Percentiles rank a stretch among this genome's conserved stretches.
phyloP scores from a whole-genome alignment of 2,113 vertebrate genomes.

The Upupa epops region DNA sequence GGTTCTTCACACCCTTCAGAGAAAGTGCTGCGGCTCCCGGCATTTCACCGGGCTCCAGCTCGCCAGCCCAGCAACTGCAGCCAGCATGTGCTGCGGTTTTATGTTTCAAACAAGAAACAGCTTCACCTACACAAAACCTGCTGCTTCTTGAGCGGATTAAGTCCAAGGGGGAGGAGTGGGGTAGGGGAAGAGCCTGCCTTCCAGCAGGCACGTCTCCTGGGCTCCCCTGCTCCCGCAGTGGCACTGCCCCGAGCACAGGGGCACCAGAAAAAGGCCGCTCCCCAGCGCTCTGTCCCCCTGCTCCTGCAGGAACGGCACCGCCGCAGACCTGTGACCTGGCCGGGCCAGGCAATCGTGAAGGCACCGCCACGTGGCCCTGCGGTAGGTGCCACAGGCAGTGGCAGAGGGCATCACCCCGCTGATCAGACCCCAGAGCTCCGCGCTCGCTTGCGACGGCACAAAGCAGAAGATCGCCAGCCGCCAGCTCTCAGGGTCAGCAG shows the following conservation, averaged over 20 bases:
- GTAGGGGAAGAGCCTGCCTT: neutral
- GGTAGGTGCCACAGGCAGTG: accelerated
- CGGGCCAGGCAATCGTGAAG: neutral
- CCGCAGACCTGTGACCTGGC: neutral
- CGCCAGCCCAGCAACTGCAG: conserved; percentile 36
- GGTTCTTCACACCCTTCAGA: conserved; percentile 36
- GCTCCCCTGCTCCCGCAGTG: neutral
- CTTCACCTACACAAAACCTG: conserved; percentile 60
- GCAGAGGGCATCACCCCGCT: neutral
- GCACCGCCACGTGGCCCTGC: neutral
- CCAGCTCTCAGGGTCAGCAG: neutral
- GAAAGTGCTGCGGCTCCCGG: neutral
- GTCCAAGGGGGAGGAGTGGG: neutral
- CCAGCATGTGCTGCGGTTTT: conserved; percentile 27
- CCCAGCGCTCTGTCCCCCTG: neutral
- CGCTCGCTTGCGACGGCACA: neutral
- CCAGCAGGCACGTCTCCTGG: neutral
- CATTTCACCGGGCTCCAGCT: conserved; percentile 30
- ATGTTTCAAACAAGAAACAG: conserved; percentile 64
- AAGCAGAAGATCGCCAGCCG: neutral
- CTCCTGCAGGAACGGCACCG: neutral
- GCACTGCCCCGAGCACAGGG: neutral
- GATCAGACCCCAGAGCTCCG: neutral
- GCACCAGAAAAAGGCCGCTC: neutral
- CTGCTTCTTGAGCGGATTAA: conserved; percentile 12